Conservation (phyloP, 53 echinoderm and acorn worm genomes). For the Zoroaster sp. region DNA sequence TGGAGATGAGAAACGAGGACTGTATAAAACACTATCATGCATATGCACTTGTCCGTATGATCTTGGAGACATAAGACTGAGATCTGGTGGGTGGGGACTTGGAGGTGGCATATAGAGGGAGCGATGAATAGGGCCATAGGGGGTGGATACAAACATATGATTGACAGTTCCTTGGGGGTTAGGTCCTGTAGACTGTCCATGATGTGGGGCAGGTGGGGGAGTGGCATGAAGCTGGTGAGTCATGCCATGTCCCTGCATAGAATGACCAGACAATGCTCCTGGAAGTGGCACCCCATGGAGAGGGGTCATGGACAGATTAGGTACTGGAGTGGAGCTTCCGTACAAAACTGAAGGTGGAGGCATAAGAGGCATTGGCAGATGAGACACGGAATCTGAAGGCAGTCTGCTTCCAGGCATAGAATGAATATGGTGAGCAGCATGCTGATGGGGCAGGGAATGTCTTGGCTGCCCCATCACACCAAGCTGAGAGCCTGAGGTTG, state of each 20-base stretch:
- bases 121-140: slow-evolving; percentile 81
- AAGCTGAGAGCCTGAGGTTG: neutral
- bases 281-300: slow-evolving; percentile 69
- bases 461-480: slow-evolving; percentile 3
- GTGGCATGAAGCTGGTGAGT: slow-evolving; percentile 49
- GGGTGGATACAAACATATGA: slow-evolving; percentile 66
- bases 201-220: slow-evolving; percentile 62
- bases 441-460: neutral
- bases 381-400: slow-evolving; percentile 45
- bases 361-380: slow-evolving; percentile 68
- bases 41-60: slow-evolving; percentile 82
- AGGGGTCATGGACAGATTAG: slow-evolving; percentile 54
- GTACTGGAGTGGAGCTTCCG: slow-evolving; percentile 69
- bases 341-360: slow-evolving; percentile 74
- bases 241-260: slow-evolving; percentile 51
- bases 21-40: slow-evolving; percentile 88
- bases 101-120: slow-evolving; percentile 88
- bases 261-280: slow-evolving; percentile 53
- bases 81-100: slow-evolving; percentile 85
- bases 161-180: slow-evolving; percentile 69
- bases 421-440: slow-evolving; percentile 14
- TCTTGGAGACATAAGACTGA: slow-evolving; percentile 88
- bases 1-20: slow-evolving; percentile 80
- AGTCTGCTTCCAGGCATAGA: slow-evolving; percentile 24
- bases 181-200: slow-evolving; percentile 45